Base-by-base conservation (phyloP, 1,140 invertebrate species). In the Acromyrmex heyeri region DNA sequence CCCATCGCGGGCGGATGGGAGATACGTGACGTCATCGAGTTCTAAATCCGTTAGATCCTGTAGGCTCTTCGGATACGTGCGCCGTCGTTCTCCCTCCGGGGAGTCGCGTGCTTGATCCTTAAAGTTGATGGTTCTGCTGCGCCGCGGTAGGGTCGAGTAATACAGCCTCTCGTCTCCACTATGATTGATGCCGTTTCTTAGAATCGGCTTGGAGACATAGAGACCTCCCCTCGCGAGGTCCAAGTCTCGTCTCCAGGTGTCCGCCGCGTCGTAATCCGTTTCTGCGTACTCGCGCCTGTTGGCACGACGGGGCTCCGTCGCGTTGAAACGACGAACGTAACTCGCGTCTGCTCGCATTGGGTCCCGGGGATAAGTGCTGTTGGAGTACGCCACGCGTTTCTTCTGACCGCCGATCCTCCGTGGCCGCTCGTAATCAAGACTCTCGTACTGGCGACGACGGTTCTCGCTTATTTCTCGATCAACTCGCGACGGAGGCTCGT, bases 11-110 rank as follows among this genome's bases (percentile, higher is more conserved):
- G 78, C 18, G 21, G 86, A 85, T 0, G 81, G 48, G n/a, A 86
- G 57, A 85, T n/a, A 92, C 18, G 92, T 21, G 48, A 89, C 27
- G 18, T 95, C 89, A 30, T 90, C 94, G 50, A 94, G 89, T 34
- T 94, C 93, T 8, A 94, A 86, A 69, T 94, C 93, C 8, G 93
- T 95, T 16, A 95, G 88, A 79, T 95, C 94, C 72, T 93, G 92
- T 21, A 95, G 72, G 72, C 94, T 95, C 78, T 91, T 93, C 0
- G 93, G 93, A 67, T 94, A 94, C 6, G 81, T 62, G 38, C 91
- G 64, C 89, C 76, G 83, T 89, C 90, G 81, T 88, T 88, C 55
- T 10, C 69, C 55, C 72, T 69, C 85, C 6, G 75, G 55, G 16
- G 30, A 78, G 69, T 44, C 55, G 69, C 38, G 0, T 16, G 90